A percentile compares a stretch with the other conserved stretches of the same genome.
phyloP scores from a whole-genome alignment of 1,140 invertebrate species.

The Hyposmocoma kahamanoa region DNA sequence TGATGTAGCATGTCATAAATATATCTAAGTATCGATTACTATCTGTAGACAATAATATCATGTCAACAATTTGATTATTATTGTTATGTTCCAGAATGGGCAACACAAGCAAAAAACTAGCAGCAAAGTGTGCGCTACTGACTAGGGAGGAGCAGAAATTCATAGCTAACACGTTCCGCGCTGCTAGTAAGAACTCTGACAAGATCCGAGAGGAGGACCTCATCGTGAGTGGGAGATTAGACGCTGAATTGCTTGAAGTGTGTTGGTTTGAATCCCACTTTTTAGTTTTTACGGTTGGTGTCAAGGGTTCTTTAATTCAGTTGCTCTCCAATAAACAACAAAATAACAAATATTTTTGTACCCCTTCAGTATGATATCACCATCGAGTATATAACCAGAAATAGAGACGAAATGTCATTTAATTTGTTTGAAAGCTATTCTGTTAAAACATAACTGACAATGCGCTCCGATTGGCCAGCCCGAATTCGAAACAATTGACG shows the following conservation, averaged over 20 bases:
- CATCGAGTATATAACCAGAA: background rate
- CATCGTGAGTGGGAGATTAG: conserved; percentile 73
- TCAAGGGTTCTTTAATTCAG: conserved; percentile 4
- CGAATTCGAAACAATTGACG: too few species aligned
- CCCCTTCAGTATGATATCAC: background rate
- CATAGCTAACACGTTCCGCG: conserved; percentile 74
- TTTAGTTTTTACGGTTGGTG: conserved; percentile 28
- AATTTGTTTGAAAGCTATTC: too few species aligned
- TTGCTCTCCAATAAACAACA: background rate
- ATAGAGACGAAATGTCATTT: too few species aligned
- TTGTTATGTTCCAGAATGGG: conserved; percentile 70
- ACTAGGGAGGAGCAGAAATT: conserved; percentile 76
- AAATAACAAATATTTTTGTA: background rate
- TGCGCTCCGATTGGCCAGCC: too few species aligned
- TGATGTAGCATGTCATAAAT: too few species aligned
- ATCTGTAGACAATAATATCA: too few species aligned
- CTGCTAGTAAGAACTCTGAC: conserved; percentile 76
- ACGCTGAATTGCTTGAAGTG: conserved; percentile 62
- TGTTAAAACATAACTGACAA: too few species aligned
- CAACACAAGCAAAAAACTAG: conserved; percentile 76
- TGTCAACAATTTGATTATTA: too few species aligned
- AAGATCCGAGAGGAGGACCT: conserved; percentile 77
- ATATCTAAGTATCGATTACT: too few species aligned
- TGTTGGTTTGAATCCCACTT: conserved; percentile 53
- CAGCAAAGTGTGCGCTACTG: conserved; percentile 76